Conservation (phyloP, 2,888 invertebrate species). For the Sphaerophoria rueppellii region DNA sequence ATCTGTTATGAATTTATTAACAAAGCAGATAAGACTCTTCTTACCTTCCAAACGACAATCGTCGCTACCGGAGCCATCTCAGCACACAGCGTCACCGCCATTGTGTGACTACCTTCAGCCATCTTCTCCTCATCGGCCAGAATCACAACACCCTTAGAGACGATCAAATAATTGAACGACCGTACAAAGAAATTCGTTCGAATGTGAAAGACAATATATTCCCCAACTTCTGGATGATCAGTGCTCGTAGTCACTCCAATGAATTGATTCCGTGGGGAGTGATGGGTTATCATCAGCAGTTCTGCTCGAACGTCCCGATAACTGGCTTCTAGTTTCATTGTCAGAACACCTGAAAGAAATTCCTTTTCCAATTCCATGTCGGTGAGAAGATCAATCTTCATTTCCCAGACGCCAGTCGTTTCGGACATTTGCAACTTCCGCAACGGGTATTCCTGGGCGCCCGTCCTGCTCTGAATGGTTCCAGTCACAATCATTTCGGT, state of each 20-base stretch:
- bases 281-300: constrained; percentile 88
- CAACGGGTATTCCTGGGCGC: constrained; percentile 85
- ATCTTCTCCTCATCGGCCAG: constrained; percentile 91
- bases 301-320: constrained; percentile 87
- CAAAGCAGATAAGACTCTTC: background rate
- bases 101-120: constrained; percentile 88
- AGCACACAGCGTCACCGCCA: constrained; percentile 90
- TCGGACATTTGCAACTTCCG: constrained; percentile 85
- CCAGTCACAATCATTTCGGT: constrained; percentile 87
- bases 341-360: constrained; percentile 85
- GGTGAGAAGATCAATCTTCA: constrained; percentile 88
- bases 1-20: background rate
- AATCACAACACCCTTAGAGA: constrained; percentile 94
- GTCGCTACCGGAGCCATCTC: constrained; percentile 96
- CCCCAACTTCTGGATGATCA: constrained; percentile 90
- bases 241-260: constrained; percentile 93
- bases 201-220: constrained; percentile 96
- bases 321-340: constrained; percentile 86
- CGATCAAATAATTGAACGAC: constrained; percentile 92
- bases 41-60: constrained; percentile 91
- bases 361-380: constrained; percentile 83
- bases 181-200: constrained; percentile 94
- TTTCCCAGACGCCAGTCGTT: constrained; percentile 89
- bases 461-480: constrained; percentile 83
- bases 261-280: constrained; percentile 90